Evolutionary conservation across 1,140 invertebrate genomes (phyloP), one percentile per base, ranked within the genome.

Genomic region (Phocides pigmalion): DNA sequence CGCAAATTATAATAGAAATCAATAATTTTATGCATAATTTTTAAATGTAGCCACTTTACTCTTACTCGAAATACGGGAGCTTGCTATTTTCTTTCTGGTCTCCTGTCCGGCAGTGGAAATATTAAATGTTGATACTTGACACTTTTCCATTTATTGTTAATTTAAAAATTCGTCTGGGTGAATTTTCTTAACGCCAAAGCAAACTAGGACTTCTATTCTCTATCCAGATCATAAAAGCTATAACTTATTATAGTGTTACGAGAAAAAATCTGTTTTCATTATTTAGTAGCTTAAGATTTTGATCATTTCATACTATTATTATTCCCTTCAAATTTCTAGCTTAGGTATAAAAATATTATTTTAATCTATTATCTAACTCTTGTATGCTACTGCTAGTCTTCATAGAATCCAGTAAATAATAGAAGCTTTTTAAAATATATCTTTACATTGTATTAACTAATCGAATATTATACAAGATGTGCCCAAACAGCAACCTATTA

Each of bases 401-500:
- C 19, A 20, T 56, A 56, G 53, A 54, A 22, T 25, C 37, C 37
- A 28, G 12, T 53, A 20, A 53, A 2, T 53, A 39, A 53, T 54
- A 54, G 37, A 15, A 28, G 22, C 19, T 37, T 53, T 41, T 53
- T 22, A 53, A 39, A 53, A 19, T 51, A 15, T 50, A 51, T 35
- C 49, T 53, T 53, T 19, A 35, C 50, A 37, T 11, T 37, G 32
- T 51, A 51, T 37, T 51, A 0, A 32, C 12, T 51, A 51, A 32
- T 28, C n/a, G 11, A 11, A 35, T 14, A 35, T 35, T n/a, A 17
- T 44, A 51, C 49, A 35, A 61, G 71, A 63, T 68, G 70, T 76
- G 68, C 67, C 70, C 68, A 69, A 76, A 68, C 65, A 20, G 2
- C 0, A 66, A 66, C 61, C 68, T 68, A 47, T 65, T n/a, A 76